Evolutionary conservation across 2,797 vertebrate species (phyloP), one percentile per base, ranked within the genome.

Genomic region (Chelonia mydas): DNA sequence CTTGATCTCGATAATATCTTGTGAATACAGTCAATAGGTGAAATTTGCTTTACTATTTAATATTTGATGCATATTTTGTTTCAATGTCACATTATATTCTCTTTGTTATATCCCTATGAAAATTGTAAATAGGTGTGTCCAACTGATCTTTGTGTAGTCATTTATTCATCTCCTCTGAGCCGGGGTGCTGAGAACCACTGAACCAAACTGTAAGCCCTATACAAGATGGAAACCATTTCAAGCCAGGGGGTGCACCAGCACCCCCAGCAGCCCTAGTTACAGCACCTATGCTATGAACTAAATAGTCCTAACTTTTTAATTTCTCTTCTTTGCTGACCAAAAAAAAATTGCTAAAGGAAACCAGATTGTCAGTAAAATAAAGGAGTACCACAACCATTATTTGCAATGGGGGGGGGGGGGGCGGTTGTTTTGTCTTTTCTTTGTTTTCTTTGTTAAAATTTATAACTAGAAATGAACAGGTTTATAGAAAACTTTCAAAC

Each of bases 121-220:
- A 92, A 89, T n/a, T 1, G 0, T 49, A 83, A 45, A 55, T 50
- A 7, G 0, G 5, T 47, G n/a, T 0, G 0, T 91, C 83, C 85
- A 33, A 81, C 21, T 92, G 55, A 72, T 83, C 16, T 1, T 2
- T 72, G 19, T 82, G 88, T 74, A 91, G 88, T 68, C 33, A 87
- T 10, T 81, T 85, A 74, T 3, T 74, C 19, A 3, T 59, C 57
- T 59, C 31, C 57, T 6, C 57, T 59, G 57, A 59, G 7, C 51
- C 51, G 21, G 51, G 51, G 51, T 21, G 7, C 51, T 53, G 50
- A 50, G 50, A 50, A 13, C 13, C 50, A 50, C 50, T 50, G 51
- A 53, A 53, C 51, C 51, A 53, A 53, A 53, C 51, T 53, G 51
- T 53, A 53, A 53, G 21, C 51, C 51, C 51, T 53, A 19, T 53